Conservation (phyloP, 2,797 vertebrate genomes). For the Phrynocephalus vlangalii region DNA sequence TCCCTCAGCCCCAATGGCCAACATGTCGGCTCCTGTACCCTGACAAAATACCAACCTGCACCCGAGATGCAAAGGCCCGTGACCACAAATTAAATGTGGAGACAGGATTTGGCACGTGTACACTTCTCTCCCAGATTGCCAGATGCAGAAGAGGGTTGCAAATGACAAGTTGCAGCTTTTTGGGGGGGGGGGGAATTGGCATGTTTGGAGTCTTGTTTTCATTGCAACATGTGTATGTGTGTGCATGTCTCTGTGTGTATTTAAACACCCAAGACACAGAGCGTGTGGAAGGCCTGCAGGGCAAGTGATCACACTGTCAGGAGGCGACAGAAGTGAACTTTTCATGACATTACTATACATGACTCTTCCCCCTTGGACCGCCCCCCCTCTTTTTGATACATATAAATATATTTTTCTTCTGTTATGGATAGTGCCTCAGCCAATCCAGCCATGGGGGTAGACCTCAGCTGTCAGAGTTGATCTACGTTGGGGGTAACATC, state of each 20-base stretch:
- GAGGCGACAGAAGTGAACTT: constrained; percentile 83
- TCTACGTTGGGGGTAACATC: constrained; percentile 81
- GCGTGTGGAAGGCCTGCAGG: constrained; percentile 8
- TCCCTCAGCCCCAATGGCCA: background rate
- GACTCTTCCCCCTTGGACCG: constrained; percentile 63
- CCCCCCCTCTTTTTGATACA: background rate
- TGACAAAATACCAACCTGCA: constrained; percentile 14
- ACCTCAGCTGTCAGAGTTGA: constrained; percentile 82
- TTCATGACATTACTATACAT: constrained; percentile 76
- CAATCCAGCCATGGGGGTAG: constrained; percentile 76
- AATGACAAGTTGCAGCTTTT: constrained; percentile 47
- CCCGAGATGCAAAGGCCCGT: constrained; percentile 58
- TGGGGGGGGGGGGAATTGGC: background rate
- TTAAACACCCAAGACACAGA: constrained; percentile 7
- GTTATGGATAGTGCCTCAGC: constrained; percentile 80
- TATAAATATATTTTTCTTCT: background rate
- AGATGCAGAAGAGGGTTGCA: constrained; percentile 20
- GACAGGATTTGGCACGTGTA: constrained; percentile 55
- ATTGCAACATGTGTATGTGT: background rate
- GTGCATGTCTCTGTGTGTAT: background rate
- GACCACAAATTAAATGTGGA: constrained; percentile 76
- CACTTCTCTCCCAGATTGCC: constrained; percentile 17
- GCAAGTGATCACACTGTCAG: constrained; percentile 63
- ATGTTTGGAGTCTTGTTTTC: background rate
- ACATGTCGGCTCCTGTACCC: constrained; percentile 26